phyloP scores from a whole-genome alignment of 2,797 vertebrate genomes.

The Astyanax mexicanus region DNA sequence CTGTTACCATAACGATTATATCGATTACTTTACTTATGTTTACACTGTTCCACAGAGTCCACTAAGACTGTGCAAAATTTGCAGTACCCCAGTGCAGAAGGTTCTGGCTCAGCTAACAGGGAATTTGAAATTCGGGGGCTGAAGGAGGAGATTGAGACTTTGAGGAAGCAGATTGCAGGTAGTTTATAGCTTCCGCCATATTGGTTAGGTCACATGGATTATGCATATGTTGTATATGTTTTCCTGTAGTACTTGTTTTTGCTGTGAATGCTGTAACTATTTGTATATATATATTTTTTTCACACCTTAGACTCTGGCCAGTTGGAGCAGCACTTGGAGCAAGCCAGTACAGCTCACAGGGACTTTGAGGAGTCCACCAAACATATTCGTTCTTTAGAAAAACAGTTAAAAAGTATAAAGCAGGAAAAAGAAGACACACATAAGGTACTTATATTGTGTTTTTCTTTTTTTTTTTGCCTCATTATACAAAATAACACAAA shows the following conservation, averaged over 20 bases:
- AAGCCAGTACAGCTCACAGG: conserved; percentile 81
- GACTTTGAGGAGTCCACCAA: conserved; percentile 92
- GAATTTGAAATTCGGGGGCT: conserved; percentile 94
- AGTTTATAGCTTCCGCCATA: background rate
- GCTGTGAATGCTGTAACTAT: background rate
- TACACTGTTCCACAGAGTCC: conserved; percentile 79
- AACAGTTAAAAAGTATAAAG: conserved; percentile 88
- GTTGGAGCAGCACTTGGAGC: conserved; percentile 91
- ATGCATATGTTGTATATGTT: background rate
- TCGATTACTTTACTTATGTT: too few species aligned
- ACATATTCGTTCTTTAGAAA: conserved; percentile 90
- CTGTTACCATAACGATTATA: too few species aligned
- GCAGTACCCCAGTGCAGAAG: conserved; percentile 87
- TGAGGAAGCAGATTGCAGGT: conserved; percentile 95
- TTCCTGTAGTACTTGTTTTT: too few species aligned
- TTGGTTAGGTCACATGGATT: background rate
- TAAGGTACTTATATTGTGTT: conserved; percentile 80
- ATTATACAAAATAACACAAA: too few species aligned
- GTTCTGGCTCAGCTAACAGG: conserved; percentile 83
- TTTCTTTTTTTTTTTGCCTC: too few species aligned
- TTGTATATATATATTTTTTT: conserved; percentile 32
- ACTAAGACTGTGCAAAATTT: conserved; percentile 94
- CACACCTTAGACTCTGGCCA: conserved; percentile 84
- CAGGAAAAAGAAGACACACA: conserved; percentile 93
- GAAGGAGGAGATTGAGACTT: conserved; percentile 93